Evolutionary conservation across 2,888 invertebrate species (phyloP), one percentile per base, ranked within the genome.

Genomic region (Pseudococcus jackbeardsleyi): DNA sequence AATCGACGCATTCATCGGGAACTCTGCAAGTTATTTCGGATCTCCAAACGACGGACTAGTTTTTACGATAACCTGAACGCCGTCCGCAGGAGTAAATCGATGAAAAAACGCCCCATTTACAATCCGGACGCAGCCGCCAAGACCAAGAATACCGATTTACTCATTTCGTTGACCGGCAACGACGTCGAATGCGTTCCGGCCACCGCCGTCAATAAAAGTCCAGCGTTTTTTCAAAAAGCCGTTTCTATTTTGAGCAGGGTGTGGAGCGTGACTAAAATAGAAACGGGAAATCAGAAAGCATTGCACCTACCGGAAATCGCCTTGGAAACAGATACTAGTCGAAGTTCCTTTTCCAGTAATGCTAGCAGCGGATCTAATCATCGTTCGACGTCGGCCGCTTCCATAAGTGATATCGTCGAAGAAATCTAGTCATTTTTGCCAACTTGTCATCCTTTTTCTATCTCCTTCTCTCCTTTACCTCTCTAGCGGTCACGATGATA

Each of bases 1-100:
- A 95, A 95, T 89, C 93, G 94, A 19, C 93, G 95, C 42, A 94
- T 95, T 3, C 93, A 93, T 90, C 91, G 93, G 15, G 94, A 94
- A 90, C 92, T 94, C 89, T 92, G 89, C 86, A 88, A 88, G 46
- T 54, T 89, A 54, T 89, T 89, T 39, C 89, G 89, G 54, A 88
- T 88, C 39, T 89, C 89, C 15, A 89, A 89, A 85, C 86, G 89
- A 50, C 88, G 88, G 46, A 85, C 86, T 85, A 89, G 89, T 54
- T 89, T 89, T 85, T 89, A 89, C 89, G 89, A 89, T 59, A 84
- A 86, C 88, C 42, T 84, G 33, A 85, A 89, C 12, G 82, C 48
- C 1, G 85, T 68, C 4, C 11, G 82, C 39, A 33, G 88, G 3
- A n/a, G 19, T 12, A 79, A 79, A 50, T 79, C 88, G n/a, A 50